phyloP scores from a whole-genome alignment of 1,140 invertebrate species.

The Helicoverpa armigera region DNA sequence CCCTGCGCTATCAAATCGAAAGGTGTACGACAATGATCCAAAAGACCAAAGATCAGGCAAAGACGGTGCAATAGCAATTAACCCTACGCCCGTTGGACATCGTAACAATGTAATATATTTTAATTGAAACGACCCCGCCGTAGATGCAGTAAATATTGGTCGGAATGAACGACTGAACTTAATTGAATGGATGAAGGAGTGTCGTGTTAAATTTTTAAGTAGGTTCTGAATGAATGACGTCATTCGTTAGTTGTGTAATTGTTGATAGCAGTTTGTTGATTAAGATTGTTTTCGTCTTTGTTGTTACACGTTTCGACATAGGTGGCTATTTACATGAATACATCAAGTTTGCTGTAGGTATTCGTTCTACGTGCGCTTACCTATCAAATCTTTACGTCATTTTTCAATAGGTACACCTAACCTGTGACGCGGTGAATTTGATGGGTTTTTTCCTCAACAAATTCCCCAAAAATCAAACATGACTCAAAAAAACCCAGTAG shows the following conservation, averaged over 20 bases:
- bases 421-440: too few species aligned
- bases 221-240: slow-evolving; percentile 49
- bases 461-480: background rate
- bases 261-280: slow-evolving; percentile 13
- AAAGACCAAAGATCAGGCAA: slow-evolving; percentile 74
- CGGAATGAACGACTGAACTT: slow-evolving; percentile 60
- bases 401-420: too few species aligned
- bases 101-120: slow-evolving; percentile 82
- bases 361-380: background rate
- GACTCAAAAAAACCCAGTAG: background rate
- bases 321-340: background rate
- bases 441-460: background rate
- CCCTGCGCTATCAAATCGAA: slow-evolving; percentile 58
- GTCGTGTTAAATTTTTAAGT: slow-evolving; percentile 42
- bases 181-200: slow-evolving; percentile 64
- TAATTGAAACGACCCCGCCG: slow-evolving; percentile 79
- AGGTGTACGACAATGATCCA: slow-evolving; percentile 65
- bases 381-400: background rate
- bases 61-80: slow-evolving; percentile 80
- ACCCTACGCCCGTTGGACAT: slow-evolving; percentile 67
- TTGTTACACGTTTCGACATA: background rate
- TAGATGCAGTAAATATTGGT: slow-evolving; percentile 61
- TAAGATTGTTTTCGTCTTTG: background rate
- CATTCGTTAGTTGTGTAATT: slow-evolving; percentile 29
- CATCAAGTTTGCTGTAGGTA: too few species aligned